Percentiles rank a stretch among this genome's conserved stretches.
These are phyloP conservation scores for Chionis minor DNA, from an alignment of 2,113 vertebrate species.

Conservation along the genomic window DNA sequence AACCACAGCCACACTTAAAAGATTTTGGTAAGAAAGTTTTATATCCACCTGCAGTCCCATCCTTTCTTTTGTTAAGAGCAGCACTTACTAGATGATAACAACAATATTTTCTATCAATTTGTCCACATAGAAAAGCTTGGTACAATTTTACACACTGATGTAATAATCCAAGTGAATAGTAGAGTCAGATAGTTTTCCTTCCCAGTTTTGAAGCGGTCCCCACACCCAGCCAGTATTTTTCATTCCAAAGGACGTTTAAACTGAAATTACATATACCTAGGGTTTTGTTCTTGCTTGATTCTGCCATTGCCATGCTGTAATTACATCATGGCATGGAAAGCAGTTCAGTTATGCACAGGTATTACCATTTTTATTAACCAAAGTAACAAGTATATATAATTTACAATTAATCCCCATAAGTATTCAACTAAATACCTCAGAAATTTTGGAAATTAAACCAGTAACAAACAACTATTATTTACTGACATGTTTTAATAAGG, in stretches of 20 bases:
- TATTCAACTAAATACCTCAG: slow-evolving; percentile 11
- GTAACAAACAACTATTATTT: slow-evolving; percentile 42
- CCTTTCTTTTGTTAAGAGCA: background rate
- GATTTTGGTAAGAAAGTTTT: background rate
- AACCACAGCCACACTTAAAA: background rate
- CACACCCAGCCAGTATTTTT: background rate
- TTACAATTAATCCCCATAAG: background rate
- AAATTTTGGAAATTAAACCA: slow-evolving; percentile 30
- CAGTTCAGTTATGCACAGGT: background rate
- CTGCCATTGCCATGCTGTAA: background rate
- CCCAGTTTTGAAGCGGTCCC: background rate
- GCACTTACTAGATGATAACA: background rate
- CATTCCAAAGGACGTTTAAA: background rate
- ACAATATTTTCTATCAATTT: background rate
- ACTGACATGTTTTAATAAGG: slow-evolving; percentile 35
- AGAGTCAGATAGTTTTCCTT: background rate
- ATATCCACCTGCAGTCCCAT: background rate
- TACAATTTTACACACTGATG: background rate
- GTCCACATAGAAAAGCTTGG: background rate
- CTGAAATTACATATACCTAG: background rate
- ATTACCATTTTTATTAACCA: slow-evolving; percentile 41
- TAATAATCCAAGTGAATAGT: background rate
- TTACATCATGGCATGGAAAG: background rate
- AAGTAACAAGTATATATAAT: background rate
- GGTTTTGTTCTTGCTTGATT: background rate